Evolutionary conservation across 2,797 vertebrate species (phyloP).

Genomic region (Dallia pectoralis): DNA sequence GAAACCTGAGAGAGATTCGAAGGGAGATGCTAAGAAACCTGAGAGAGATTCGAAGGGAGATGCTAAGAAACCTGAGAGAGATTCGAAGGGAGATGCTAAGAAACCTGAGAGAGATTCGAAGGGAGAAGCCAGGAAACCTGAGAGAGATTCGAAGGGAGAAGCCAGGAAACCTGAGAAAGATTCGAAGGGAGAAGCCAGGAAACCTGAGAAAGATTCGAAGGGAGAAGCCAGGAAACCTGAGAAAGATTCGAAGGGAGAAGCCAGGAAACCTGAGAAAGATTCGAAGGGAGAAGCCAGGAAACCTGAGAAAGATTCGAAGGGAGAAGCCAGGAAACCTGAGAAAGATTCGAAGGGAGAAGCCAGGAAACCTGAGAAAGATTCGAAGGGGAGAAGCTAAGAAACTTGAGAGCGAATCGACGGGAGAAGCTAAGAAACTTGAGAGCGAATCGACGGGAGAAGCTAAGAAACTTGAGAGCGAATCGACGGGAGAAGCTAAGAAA

Average conservation of each 20-base stretch:
- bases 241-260: conserved; percentile 22
- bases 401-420: no score
- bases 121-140: conserved; percentile 2
- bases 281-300: not conserved
- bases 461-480: not conserved
- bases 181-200: conserved; percentile 36
- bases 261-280: not conserved
- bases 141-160: conserved; percentile 37
- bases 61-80: not conserved
- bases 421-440: conserved; percentile 9
- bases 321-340: not conserved
- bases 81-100: not conserved
- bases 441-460: conserved; percentile 10
- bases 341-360: conserved; percentile 28
- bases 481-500: not conserved
- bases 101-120: not conserved
- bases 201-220: conserved; percentile 19
- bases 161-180: conserved; percentile 20
- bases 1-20: not conserved
- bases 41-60: not conserved
- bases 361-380: conserved; percentile 4
- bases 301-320: not conserved
- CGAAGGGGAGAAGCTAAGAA: conserved; percentile 16
- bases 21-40: not conserved
- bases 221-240: conserved; percentile 56